phyloP scores from a whole-genome alignment of 2,113 vertebrate species.

The Gadus chalcogrammus region DNA sequence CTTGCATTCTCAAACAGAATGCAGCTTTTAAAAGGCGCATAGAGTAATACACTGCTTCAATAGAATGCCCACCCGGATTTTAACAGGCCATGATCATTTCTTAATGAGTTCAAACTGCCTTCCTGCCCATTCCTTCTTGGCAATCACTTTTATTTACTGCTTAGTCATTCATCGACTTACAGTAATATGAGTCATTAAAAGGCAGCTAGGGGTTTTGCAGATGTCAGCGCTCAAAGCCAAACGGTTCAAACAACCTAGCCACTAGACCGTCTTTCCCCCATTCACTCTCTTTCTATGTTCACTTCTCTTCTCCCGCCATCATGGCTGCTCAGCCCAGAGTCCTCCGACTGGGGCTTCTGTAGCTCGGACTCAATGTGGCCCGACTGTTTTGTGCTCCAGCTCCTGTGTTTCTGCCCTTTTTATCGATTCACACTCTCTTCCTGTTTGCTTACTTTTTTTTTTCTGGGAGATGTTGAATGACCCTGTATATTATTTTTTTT shows the following conservation, averaged over 20 bases:
- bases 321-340: too few relatives aligned
- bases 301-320: constrained; percentile 31
- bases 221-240: too few relatives aligned
- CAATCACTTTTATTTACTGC: constrained; percentile 41
- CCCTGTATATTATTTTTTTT: too few relatives aligned
- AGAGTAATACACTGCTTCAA: constrained; percentile 6
- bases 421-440: background rate
- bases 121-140: constrained; percentile 49
- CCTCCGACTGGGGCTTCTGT: background rate
- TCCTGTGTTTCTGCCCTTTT: background rate
- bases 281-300: constrained; percentile 28
- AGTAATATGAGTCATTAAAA: too few relatives aligned
- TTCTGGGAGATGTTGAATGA: too few relatives aligned
- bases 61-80: constrained; percentile 13
- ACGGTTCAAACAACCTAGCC: too few relatives aligned
- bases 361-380: background rate
- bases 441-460: too few relatives aligned
- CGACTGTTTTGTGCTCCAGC: background rate
- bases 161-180: background rate
- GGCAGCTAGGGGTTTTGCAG: too few relatives aligned
- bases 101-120: constrained; percentile 40
- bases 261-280: too few relatives aligned
- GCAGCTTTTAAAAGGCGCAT: background rate
- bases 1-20: too few relatives aligned
- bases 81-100: constrained; percentile 15